These are phyloP conservation scores for Ophion costatus DNA, from an alignment of 2,888 invertebrate genomes.

Conservation along the genomic window DNA sequence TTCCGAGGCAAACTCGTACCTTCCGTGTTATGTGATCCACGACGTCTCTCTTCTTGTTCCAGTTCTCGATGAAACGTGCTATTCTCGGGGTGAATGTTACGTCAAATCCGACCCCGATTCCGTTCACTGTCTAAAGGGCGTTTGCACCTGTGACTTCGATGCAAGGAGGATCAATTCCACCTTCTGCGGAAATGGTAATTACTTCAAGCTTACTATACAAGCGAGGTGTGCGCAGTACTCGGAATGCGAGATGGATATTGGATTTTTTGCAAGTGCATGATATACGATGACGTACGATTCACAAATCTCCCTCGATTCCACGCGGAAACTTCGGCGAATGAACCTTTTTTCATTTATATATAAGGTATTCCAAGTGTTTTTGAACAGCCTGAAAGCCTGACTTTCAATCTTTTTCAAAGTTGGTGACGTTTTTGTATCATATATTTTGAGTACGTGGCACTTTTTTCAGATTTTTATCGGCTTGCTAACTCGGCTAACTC, in stretches of 20 bases:
- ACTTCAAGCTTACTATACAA: constrained; percentile 10
- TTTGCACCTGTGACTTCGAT: constrained; percentile 63
- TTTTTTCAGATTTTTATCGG: no score
- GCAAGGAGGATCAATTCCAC: constrained; percentile 39
- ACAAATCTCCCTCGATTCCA: no score
- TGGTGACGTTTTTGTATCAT: no score
- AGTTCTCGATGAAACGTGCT: constrained; percentile 74
- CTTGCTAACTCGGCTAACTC: no score
- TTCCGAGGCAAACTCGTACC: not conserved
- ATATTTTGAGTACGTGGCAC: no score
- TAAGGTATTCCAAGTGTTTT: no score
- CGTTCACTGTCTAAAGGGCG: constrained; percentile 66
- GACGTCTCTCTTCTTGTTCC: constrained; percentile 39
- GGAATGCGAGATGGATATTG: not conserved
- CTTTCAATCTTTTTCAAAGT: no score
- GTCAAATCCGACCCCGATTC: constrained; percentile 55
- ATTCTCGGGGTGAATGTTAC: constrained; percentile 73
- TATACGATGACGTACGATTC: no score
- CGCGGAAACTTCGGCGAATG: no score
- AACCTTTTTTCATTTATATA: no score
- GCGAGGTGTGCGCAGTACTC: not conserved
- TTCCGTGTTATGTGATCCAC: constrained; percentile 38
- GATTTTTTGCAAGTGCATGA: not conserved
- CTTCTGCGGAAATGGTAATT: constrained; percentile 54
- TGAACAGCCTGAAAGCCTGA: no score